phyloP scores from a whole-genome alignment of 2,888 invertebrate genomes.

The Drosophila suboccidentalis region DNA sequence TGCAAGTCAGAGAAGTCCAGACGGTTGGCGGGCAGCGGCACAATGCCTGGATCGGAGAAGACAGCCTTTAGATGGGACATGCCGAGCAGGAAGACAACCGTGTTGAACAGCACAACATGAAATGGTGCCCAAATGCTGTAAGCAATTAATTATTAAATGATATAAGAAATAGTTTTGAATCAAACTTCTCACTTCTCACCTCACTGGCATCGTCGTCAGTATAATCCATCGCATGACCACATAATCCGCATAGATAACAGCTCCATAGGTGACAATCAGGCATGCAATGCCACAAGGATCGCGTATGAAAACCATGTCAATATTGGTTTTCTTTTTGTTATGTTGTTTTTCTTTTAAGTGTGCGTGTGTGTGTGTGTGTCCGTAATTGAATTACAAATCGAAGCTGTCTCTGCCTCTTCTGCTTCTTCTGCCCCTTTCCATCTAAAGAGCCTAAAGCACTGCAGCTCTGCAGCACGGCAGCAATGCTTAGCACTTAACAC shows the following conservation, averaged over 20 bases:
- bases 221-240: conserved; percentile 94
- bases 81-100: conserved; percentile 90
- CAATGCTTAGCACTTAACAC: conserved; percentile 22
- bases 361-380: conserved; percentile 1
- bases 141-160: neutral
- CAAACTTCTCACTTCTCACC: conserved; percentile 88
- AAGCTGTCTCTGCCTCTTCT: conserved; percentile 41
- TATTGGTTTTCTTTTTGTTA: conserved; percentile 7
- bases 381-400: conserved; percentile 74
- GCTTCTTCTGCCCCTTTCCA: conserved; percentile 40
- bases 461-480: conserved; percentile 54
- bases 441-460: conserved; percentile 32
- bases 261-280: conserved; percentile 91
- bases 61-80: conserved; percentile 94
- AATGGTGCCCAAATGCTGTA: conserved; percentile 92
- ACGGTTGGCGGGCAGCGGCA: conserved; percentile 90
- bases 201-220: conserved; percentile 92
- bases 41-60: conserved; percentile 95
- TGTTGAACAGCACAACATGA: conserved; percentile 92
- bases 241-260: conserved; percentile 94
- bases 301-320: conserved; percentile 88
- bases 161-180: neutral
- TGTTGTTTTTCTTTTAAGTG: neutral
- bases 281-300: conserved; percentile 95
- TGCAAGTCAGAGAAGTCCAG: conserved; percentile 94